Percentiles rank a stretch among this genome's conserved stretches.
Evolutionary conservation across 2,888 invertebrate species (phyloP).

Genomic region (Acanthosepion lycidas): DNA sequence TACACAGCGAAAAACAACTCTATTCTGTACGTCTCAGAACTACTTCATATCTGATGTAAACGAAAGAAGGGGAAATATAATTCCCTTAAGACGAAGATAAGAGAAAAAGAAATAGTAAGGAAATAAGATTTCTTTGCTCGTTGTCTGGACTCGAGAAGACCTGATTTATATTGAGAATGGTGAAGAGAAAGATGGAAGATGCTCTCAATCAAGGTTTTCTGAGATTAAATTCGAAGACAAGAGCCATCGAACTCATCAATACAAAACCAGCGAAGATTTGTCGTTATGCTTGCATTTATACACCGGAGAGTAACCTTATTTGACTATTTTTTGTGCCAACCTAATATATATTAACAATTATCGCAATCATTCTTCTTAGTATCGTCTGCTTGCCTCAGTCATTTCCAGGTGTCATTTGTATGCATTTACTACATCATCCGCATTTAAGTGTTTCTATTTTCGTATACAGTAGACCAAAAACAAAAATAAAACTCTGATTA

Average conservation of each 20-base stretch:
- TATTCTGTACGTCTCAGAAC: not conserved
- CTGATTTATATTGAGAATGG: not conserved
- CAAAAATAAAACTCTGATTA: not conserved
- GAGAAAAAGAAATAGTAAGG: not conserved
- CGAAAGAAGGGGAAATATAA: not conserved
- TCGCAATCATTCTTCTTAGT: not conserved
- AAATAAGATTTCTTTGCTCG: not conserved
- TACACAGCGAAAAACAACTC: not conserved
- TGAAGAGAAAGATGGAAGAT: not conserved
- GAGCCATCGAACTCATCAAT: not conserved
- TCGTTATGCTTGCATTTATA: not conserved
- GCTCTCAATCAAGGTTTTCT: not conserved
- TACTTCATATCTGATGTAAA: not conserved
- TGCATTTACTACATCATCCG: not conserved
- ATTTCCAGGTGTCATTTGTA: not conserved
- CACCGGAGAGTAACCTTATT: not conserved
- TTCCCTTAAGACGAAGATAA: not conserved
- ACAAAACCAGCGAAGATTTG: not conserved
- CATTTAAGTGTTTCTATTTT: not conserved
- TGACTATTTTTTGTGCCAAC: not conserved
- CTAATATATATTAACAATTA: not conserved
- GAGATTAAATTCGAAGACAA: not conserved
- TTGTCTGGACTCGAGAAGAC: not conserved
- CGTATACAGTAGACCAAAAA: not conserved
- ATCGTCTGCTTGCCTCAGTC: not conserved